Percentiles rank a stretch among this genome's conserved stretches.
These are phyloP conservation scores for Drosophila siamana DNA, from an alignment of 2,888 invertebrate genomes.

Conservation along the genomic window DNA sequence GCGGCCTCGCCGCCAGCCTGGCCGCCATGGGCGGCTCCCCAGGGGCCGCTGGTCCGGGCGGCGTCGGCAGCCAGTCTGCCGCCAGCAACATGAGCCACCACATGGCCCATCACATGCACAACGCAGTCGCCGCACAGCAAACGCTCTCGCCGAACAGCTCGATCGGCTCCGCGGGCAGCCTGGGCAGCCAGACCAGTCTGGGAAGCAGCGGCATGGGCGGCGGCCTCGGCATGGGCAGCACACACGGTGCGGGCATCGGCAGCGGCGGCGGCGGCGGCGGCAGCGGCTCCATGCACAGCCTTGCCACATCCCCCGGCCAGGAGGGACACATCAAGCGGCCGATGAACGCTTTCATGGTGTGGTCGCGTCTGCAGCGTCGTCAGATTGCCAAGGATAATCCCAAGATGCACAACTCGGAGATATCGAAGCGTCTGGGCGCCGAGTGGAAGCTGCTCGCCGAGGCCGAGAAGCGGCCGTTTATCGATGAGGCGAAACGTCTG, in stretches of 20 bases:
- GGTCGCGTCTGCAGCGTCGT: constrained; percentile 95
- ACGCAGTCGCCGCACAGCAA: constrained; percentile 76
- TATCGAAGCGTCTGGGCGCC: constrained; percentile 95
- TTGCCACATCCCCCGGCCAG: constrained; percentile 84
- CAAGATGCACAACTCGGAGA: constrained; percentile 96
- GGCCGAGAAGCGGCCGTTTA: constrained; percentile 95
- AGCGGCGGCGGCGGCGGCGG: constrained; percentile 16
- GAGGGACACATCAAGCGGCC: constrained; percentile 97
- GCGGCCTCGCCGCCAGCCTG: constrained; percentile 82
- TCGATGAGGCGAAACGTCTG: constrained; percentile 96
- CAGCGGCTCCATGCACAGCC: constrained; percentile 67
- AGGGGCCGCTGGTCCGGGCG: constrained; percentile 81
- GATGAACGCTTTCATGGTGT: constrained; percentile 99
- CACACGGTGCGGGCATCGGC: constrained; percentile 40
- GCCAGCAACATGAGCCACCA: constrained; percentile 83
- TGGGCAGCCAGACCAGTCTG: constrained; percentile 70
- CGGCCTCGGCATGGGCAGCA: constrained; percentile 51
- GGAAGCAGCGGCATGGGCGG: constrained; percentile 73
- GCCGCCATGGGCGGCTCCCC: constrained; percentile 85
- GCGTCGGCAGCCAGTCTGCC: constrained; percentile 76
- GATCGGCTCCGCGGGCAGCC: constrained; percentile 76
- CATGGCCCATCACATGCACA: constrained; percentile 76
- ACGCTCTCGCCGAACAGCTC: constrained; percentile 83
- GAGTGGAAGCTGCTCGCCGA: constrained; percentile 97
- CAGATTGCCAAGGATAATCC: constrained; percentile 98